Evolutionary conservation across 2,888 invertebrate species (phyloP), one percentile per base, ranked within the genome.

Genomic region (Cosmia pyralina): DNA sequence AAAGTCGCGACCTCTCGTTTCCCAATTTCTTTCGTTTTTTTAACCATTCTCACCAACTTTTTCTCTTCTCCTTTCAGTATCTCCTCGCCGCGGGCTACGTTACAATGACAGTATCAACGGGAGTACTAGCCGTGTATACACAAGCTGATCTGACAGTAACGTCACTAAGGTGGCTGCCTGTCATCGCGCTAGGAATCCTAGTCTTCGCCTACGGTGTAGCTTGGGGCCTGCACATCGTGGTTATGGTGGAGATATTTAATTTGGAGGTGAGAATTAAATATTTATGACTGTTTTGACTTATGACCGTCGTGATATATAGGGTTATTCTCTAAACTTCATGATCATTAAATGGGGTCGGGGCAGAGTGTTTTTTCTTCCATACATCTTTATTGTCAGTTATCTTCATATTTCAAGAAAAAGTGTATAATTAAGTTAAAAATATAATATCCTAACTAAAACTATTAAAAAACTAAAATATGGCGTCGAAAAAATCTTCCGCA

Each of bases 51-150:
- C 15, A 66, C 11, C 10, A 59, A 19, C 63, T 55, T 63, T 75
- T 38, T 69, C 6, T 90, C 90, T 52, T 69, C 7, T 90, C 90
- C 4, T 92, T 92, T 2, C 90, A 96, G 95, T 90, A 93, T 69
- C 85, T 95, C 4, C 79, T 96, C 2, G 92, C 93, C 0, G 57
- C 90, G 2, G 91, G 93, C 0, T 94, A 90, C 77, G 79, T 88
- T 3, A 78, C 88, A n/a, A 95, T 95, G 92, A 90, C 93, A 0
- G 17, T 96, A 0, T 88, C 94, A 0, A 92, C 93, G 72, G 95
- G 95, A 0, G 89, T 93, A 0, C 79, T 95, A 38, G 95, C 93
- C 0, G 93, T 95, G 0, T 94, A 92, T 81, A 94, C 93, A 0
- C 95, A 95, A 74, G 87, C 88, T 5, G 93, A 94, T 28, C 73